phyloP scores from a whole-genome alignment of 2,888 invertebrate species.

The Ethmia dodecea region DNA sequence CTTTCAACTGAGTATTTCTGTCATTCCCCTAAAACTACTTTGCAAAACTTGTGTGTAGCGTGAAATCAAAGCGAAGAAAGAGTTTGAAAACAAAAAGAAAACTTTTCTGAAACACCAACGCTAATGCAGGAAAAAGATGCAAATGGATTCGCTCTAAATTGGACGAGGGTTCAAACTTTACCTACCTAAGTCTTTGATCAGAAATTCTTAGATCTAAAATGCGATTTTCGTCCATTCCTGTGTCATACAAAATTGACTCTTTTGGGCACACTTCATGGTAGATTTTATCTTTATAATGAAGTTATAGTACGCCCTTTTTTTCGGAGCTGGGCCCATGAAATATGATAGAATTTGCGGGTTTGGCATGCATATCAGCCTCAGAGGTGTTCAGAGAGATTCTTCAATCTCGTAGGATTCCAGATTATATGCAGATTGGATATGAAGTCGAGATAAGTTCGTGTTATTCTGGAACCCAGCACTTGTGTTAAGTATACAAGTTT shows the following conservation, averaged over 20 bases:
- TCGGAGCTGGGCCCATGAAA: conserved; percentile 17
- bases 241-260: conserved; percentile 16
- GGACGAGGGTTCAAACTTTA: conserved; percentile 57
- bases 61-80: conserved; percentile 13
- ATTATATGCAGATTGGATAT: conserved; percentile 54
- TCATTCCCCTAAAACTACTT: too few species aligned
- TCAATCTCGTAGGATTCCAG: conserved; percentile 53
- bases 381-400: conserved; percentile 36
- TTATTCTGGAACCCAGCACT: conserved; percentile 28
- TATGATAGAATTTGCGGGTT: conserved; percentile 36
- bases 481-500: conserved; percentile 51
- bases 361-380: conserved; percentile 42
- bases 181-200: conserved; percentile 43
- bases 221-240: conserved; percentile 5
- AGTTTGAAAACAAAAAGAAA: conserved; percentile 17
- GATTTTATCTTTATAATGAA: conserved; percentile 20
- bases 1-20: too few species aligned
- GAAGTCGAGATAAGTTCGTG: conserved; percentile 40
- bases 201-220: conserved; percentile 15
- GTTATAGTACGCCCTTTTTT: conserved; percentile 21
- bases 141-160: conserved; percentile 59
- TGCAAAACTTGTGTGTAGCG: too few species aligned
- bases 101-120: conserved; percentile 25
- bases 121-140: conserved; percentile 54
- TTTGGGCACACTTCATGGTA: conserved; percentile 14